Conservation (phyloP, 1,140 invertebrate species). For the Armadillidium nasatum region DNA sequence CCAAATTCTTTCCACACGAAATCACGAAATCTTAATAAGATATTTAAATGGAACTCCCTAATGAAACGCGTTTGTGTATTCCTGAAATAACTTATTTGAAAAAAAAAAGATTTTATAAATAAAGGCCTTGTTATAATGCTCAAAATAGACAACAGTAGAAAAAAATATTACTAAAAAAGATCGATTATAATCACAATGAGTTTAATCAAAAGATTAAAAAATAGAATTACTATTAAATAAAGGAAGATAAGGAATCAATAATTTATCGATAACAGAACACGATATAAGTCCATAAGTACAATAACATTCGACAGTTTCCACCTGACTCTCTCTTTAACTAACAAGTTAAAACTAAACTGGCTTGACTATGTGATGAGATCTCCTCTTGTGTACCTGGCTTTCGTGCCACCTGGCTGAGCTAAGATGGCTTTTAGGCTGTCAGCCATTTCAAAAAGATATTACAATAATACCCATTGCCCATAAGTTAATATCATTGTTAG, state of each 20-base stretch:
- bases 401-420: neutral
- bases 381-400: neutral
- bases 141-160: neutral
- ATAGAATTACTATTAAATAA: neutral
- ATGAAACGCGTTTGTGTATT: too few relatives aligned
- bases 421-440: neutral
- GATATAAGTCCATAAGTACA: neutral
- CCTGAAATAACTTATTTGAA: too few relatives aligned
- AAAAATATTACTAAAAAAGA: neutral
- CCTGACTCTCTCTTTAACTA: neutral
- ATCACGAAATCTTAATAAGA: too few relatives aligned
- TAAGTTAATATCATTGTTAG: too few relatives aligned
- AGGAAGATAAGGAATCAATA: neutral
- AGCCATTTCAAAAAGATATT: neutral
- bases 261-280: neutral
- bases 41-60: too few relatives aligned
- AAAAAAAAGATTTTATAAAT: too few relatives aligned
- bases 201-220: neutral
- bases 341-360: conserved; percentile 4
- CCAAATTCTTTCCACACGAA: too few relatives aligned
- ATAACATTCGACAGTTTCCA: neutral
- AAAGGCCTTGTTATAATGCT: too few relatives aligned
- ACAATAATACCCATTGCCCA: too few relatives aligned
- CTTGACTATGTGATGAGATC: neutral
- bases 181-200: too few relatives aligned